A percentile compares a stretch with the other conserved stretches of the same genome.
Conservation (phyloP, 2,888 invertebrate species). For the Cordilura impudica region DNA sequence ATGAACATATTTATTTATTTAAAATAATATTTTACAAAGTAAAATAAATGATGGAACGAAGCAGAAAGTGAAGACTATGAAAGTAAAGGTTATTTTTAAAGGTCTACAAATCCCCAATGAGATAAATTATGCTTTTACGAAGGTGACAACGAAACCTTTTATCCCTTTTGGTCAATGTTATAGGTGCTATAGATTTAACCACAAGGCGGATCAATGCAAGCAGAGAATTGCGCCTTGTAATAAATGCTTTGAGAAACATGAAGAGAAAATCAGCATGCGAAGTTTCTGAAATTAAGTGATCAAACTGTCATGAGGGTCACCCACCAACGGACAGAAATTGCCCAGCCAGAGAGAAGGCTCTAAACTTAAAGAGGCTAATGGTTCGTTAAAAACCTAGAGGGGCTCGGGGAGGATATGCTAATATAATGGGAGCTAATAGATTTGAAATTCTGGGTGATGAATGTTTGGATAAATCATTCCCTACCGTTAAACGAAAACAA, state of each 20-base stretch:
- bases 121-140: neutral
- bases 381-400: neutral
- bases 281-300: neutral
- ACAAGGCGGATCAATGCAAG: neutral
- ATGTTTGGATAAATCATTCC: too few relatives aligned
- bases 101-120: neutral
- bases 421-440: too few relatives aligned
- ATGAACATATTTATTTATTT: too few relatives aligned
- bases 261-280: neutral
- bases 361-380: neutral
- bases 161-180: neutral
- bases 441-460: too few relatives aligned
- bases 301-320: neutral
- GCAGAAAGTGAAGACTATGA: neutral
- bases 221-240: neutral
- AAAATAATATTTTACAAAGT: too few relatives aligned
- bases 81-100: neutral
- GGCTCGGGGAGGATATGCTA: too few relatives aligned
- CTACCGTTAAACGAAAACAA: too few relatives aligned
- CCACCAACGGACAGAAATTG: neutral
- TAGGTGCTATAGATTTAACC: neutral
- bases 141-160: neutral
- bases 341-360: slow-evolving; percentile 1
- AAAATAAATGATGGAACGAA: neutral
- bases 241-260: neutral